Percentiles rank a stretch among this genome's conserved stretches.
phyloP scores from a whole-genome alignment of 2,113 vertebrate species.

The Cathartes aura region DNA sequence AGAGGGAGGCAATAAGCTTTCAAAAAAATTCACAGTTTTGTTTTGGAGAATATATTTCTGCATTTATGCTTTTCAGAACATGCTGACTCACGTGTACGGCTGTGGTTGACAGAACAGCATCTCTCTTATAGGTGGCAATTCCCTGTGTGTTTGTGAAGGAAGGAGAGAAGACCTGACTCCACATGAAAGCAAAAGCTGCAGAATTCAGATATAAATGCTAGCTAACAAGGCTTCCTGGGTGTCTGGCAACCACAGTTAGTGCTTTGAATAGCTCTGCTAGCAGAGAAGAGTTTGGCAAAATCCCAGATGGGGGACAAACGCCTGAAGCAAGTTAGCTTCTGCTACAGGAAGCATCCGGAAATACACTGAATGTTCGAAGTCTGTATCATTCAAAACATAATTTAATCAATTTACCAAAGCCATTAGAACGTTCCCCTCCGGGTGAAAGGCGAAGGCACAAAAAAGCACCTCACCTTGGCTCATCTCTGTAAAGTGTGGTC shows the following conservation, averaged over 20 bases:
- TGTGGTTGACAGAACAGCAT: not conserved
- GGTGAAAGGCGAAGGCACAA: not conserved
- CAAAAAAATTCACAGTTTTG: not conserved
- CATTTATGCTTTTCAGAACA: not conserved
- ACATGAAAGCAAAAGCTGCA: not conserved
- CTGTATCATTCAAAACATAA: slow-evolving; percentile 23
- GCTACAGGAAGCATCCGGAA: not conserved
- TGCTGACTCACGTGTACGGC: not conserved
- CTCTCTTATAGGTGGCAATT: not conserved
- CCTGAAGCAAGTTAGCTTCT: not conserved
- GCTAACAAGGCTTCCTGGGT: not conserved
- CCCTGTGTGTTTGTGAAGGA: not conserved
- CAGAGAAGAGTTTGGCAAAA: not conserved
- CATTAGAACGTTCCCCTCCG: not conserved
- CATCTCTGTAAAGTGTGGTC: not conserved
- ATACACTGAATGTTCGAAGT: not conserved
- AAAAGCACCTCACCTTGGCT: not conserved
- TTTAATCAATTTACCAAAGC: slow-evolving; percentile 52
- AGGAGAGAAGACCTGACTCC: not conserved
- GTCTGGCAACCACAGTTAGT: not conserved
- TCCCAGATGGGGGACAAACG: not conserved
- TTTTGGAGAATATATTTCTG: not conserved
- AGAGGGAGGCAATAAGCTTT: not conserved
- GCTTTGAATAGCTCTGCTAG: not conserved
- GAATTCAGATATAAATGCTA: not conserved